A percentile compares a stretch with the other conserved stretches of the same genome.
Evolutionary conservation across 2,113 vertebrate species (phyloP).

Genomic region (Rynchops niger): DNA sequence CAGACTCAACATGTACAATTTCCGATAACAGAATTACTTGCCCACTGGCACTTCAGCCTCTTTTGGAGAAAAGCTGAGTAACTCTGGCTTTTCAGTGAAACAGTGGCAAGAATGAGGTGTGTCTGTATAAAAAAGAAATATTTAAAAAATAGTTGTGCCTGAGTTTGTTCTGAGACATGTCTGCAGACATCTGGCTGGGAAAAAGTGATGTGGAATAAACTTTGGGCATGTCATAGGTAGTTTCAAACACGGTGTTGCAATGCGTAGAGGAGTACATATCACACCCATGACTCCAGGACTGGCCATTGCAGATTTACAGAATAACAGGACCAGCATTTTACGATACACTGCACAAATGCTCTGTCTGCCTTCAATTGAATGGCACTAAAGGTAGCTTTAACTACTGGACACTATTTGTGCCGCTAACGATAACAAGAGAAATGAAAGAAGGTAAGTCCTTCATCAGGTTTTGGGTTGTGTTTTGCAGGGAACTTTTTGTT

Average conservation of each 20-base stretch:
- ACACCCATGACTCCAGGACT: neutral
- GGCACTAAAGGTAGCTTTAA: neutral
- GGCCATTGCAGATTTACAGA: neutral
- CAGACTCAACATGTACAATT: neutral
- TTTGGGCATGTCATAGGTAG: neutral
- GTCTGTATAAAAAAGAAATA: neutral
- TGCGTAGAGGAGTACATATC: neutral
- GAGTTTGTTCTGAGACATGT: neutral
- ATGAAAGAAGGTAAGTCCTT: neutral
- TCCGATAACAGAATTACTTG: neutral
- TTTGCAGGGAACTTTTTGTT: neutral
- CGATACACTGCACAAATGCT: rapidly evolving
- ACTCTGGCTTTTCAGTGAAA: neutral
- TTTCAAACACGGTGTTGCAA: neutral
- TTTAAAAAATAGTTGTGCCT: neutral
- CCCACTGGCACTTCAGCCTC: neutral
- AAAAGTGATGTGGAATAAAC: neutral
- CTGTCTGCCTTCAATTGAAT: rapidly evolving
- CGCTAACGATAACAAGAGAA: neutral
- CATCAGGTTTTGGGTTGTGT: neutral
- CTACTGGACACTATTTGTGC: neutral
- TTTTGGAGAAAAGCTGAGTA: neutral
- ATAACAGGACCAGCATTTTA: neutral
- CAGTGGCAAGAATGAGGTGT: neutral
- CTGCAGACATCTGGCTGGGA: neutral